A percentile compares a stretch with the other conserved stretches of the same genome.
Evolutionary conservation across 2,113 vertebrate species (phyloP).

Genomic region (Rhea americana): DNA sequence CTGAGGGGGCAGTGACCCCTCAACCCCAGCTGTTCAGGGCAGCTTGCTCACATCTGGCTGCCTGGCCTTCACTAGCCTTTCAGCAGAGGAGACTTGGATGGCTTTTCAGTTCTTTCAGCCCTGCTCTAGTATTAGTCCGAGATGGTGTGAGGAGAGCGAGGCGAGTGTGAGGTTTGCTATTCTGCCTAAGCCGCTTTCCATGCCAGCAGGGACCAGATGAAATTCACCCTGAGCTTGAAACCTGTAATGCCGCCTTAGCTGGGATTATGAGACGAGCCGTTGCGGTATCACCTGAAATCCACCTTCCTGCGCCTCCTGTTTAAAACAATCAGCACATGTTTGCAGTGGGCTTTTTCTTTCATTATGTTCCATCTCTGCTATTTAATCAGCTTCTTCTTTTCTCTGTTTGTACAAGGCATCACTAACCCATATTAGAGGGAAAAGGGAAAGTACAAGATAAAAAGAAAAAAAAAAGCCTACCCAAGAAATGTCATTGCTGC

Average conservation of each 20-base stretch:
- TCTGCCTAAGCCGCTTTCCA: slow-evolving; percentile 25
- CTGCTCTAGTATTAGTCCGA: background rate
- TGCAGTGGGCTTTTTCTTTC: slow-evolving; percentile 79
- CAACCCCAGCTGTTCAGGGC: no score
- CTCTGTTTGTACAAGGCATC: slow-evolving; percentile 78
- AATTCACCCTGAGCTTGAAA: slow-evolving; percentile 55
- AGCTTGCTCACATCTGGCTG: no score
- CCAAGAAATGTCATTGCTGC: slow-evolving; percentile 74
- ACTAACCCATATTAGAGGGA: slow-evolving; percentile 56
- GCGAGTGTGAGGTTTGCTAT: background rate
- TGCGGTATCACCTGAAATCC: slow-evolving; percentile 71
- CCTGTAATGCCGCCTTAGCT: slow-evolving; percentile 38
- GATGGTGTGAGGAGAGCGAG: background rate
- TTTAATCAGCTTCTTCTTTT: slow-evolving; percentile 79
- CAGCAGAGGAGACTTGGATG: background rate
- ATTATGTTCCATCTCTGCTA: slow-evolving; percentile 79
- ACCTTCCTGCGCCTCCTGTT: slow-evolving; percentile 47
- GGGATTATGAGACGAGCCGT: slow-evolving; percentile 68
- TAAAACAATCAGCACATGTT: slow-evolving; percentile 77
- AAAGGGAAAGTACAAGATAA: slow-evolving; percentile 7
- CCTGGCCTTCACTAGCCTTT: background rate
- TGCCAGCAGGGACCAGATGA: slow-evolving; percentile 47
- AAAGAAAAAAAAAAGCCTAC: slow-evolving; percentile 22
- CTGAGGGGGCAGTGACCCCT: background rate
- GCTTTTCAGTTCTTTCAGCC: background rate